These are phyloP conservation scores for Brienomyrus brachyistius DNA, from an alignment of 2,113 vertebrate species.

Conservation along the genomic window DNA sequence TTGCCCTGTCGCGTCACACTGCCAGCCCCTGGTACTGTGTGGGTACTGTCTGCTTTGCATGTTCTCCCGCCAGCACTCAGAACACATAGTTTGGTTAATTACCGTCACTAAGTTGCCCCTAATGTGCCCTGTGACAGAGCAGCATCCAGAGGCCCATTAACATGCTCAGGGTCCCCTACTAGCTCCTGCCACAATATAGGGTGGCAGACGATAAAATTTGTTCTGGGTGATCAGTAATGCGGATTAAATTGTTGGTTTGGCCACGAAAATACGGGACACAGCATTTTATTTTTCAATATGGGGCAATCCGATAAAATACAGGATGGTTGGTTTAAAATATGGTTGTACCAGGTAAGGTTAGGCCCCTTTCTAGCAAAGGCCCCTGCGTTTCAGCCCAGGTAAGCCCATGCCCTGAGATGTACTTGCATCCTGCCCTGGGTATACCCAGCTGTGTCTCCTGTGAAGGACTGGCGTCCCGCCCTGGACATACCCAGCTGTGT, in stretches of 20 bases:
- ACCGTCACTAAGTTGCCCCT: not conserved
- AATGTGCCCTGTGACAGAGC: not conserved
- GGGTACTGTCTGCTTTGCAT: not conserved
- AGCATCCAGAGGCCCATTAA: not conserved
- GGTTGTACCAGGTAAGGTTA: not conserved
- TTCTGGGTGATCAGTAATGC: not conserved
- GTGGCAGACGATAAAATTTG: not conserved
- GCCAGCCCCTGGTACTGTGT: not conserved
- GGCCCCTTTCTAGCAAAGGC: not conserved
- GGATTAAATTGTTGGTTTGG: not conserved
- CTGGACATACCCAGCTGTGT: too few species aligned
- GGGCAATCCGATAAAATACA: not conserved
- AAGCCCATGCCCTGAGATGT: not conserved
- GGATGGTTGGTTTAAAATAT: not conserved
- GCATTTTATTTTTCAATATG: not conserved
- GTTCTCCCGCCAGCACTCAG: not conserved
- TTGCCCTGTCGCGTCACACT: accelerated
- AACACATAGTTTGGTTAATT: not conserved
- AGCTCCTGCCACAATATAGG: not conserved
- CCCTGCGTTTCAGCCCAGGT: not conserved
- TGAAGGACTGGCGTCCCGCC: too few species aligned
- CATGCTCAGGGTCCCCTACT: not conserved
- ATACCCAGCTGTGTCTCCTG: too few species aligned
- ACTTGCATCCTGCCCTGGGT: too few species aligned
- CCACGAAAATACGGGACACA: not conserved